phyloP scores from a whole-genome alignment of 2,113 vertebrate species.

The Gorsachius goisagi region DNA sequence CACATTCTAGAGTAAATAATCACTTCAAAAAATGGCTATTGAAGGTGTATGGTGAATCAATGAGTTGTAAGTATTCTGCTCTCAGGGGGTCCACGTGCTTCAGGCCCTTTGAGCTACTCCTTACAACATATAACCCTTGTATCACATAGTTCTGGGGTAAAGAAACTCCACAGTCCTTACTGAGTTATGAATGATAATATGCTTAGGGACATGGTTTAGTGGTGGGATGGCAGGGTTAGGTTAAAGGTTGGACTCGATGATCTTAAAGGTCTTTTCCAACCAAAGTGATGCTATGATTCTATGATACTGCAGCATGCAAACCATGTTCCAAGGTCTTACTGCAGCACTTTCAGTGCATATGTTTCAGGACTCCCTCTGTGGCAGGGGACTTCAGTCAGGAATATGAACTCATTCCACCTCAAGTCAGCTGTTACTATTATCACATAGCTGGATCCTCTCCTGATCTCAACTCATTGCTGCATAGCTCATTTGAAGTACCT shows the following conservation, averaged over 20 bases:
- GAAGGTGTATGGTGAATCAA: background rate
- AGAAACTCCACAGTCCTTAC: background rate
- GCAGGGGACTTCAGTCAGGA: background rate
- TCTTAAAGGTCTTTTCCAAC: too few relatives aligned
- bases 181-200: background rate
- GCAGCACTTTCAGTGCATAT: background rate
- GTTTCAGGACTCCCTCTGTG: background rate
- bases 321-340: background rate
- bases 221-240: too few relatives aligned
- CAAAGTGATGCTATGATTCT: too few relatives aligned
- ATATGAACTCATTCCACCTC: background rate
- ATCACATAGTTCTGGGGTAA: background rate
- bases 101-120: background rate
- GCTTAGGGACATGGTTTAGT: too few relatives aligned
- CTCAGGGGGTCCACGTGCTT: background rate
- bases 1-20: background rate
- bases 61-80: background rate
- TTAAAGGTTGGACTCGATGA: too few relatives aligned
- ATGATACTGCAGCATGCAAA: background rate
- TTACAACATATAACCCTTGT: background rate
- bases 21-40: background rate
- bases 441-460: background rate
- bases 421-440: background rate
- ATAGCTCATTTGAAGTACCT: background rate
- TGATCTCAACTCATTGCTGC: background rate